Conservation (phyloP, 2,797 vertebrate species). For the Chaenodraco wilsoni region DNA sequence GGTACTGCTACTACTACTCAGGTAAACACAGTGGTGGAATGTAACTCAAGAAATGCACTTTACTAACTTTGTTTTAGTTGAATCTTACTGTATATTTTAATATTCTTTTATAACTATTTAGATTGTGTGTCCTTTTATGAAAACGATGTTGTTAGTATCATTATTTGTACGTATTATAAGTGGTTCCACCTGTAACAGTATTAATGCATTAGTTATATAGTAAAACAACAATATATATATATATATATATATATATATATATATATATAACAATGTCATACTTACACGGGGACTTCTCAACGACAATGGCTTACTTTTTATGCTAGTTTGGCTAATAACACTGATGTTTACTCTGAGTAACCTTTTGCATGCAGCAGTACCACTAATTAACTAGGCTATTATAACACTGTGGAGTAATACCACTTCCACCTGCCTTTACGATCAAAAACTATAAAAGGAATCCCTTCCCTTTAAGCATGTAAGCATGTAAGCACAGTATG, state of each 20-base stretch:
- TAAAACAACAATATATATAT: not conserved
- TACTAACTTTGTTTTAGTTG: not conserved
- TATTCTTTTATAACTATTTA: too few relatives aligned
- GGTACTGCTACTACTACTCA: not conserved
- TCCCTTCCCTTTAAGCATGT: not conserved
- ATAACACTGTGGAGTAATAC: not conserved
- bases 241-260: too few relatives aligned
- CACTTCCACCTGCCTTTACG: not conserved
- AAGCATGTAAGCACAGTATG: slow-evolving; percentile 1
- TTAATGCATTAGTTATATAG: not conserved
- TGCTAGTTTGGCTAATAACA: not conserved
- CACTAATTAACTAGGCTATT: not conserved
- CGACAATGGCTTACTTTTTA: not conserved
- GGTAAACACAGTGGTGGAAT: not conserved
- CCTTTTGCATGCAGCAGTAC: not conserved
- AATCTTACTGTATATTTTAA: not conserved
- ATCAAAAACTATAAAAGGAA: not conserved
- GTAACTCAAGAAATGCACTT: not conserved
- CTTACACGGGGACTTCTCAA: not conserved
- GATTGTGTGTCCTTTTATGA: too few relatives aligned
- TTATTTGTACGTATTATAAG: too few relatives aligned
- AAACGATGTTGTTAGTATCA: too few relatives aligned
- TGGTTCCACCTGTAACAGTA: not conserved
- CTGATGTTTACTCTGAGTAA: not conserved
- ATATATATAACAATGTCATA: not conserved